phyloP scores from a whole-genome alignment of 1,140 invertebrate genomes.

The Saccostrea cuccullata region DNA sequence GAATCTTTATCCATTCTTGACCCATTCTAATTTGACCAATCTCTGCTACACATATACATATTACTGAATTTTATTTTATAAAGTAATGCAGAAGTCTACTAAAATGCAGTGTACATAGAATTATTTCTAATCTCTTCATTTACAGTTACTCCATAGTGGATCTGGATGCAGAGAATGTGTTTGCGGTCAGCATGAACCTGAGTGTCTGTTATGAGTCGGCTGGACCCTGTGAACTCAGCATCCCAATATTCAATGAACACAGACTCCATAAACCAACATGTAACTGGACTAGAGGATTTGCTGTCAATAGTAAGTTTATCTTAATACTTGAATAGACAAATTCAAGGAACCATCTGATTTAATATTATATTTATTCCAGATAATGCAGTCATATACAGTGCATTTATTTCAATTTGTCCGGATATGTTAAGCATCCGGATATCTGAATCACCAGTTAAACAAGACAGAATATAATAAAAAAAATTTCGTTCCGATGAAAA shows the following conservation, averaged over 20 bases:
- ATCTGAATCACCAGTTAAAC: too few relatives aligned
- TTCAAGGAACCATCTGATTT: too few relatives aligned
- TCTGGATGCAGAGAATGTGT: slow-evolving; percentile 52
- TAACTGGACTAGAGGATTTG: slow-evolving; percentile 54
- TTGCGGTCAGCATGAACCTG: slow-evolving; percentile 54
- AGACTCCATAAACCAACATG: slow-evolving; percentile 53
- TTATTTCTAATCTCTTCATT: not conserved
- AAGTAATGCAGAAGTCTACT: not conserved
- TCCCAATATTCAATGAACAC: slow-evolving; percentile 39
- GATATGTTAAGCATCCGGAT: too few relatives aligned
- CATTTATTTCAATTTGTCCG: too few relatives aligned
- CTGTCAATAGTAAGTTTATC: slow-evolving; percentile 39
- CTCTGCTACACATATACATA: not conserved
- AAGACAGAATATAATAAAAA: too few relatives aligned
- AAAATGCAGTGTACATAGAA: not conserved
- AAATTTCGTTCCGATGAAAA: too few relatives aligned
- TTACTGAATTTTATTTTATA: not conserved
- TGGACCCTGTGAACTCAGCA: slow-evolving; percentile 48
- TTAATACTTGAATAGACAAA: not conserved
- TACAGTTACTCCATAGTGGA: slow-evolving; percentile 54
- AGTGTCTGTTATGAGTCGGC: slow-evolving; percentile 52
- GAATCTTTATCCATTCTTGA: not conserved
- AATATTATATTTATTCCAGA: too few relatives aligned
- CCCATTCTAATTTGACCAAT: not conserved
- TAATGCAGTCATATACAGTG: too few relatives aligned